Base-by-base conservation (phyloP, 2,797 vertebrate species). In the Ctenopoma multispine region DNA sequence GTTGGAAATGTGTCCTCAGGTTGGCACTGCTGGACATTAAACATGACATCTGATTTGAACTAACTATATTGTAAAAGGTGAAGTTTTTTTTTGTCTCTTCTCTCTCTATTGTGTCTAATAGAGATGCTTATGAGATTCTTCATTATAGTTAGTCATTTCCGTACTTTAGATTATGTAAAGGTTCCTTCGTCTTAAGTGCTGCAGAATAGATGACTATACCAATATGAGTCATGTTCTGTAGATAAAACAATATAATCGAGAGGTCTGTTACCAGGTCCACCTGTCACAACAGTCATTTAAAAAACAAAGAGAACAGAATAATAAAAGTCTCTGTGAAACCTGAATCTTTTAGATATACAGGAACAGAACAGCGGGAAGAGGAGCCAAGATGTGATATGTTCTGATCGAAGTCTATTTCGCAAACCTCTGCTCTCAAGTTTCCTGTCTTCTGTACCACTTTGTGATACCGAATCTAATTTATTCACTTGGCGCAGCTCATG, bases 381-480 rank as follows among this genome's bases (percentile, higher is more conserved):
- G 21, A 72, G 65, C 63, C 41, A 8, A 78, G 65, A 75, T 11
- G 48, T 77, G 58, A 80, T 79, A 70, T 66, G 41, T 40, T 10
- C 56, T 68, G 81, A 87, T 85, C 59, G 7, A 87, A 80, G 81
- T 77, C 59, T 72, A 7, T 80, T 89, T 81, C 75, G 44, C 62
- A 82, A 85, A 80, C 43, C 65, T 75, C 58, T 62, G 23, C 68
- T 67, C 69, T 66, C 23, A 63, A 73, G 50, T 54, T 72, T 71
- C 65, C 64, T 41, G 23, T 49, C 62, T 38, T 56, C 64, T 70
- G 29, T 54, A 1, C 49, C 11, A 73, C 65, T 79, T 73, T 81
- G 63, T 38, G 47, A 75, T 72, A 64, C 62, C 18, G 46, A 81
- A 82, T 81, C 62, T 84, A 79, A 91, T 91, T 79, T 86, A 90